A percentile compares a stretch with the other conserved stretches of the same genome.
Evolutionary conservation across 2,888 invertebrate genomes (phyloP).

Genomic region (Harpalus rubripes): DNA sequence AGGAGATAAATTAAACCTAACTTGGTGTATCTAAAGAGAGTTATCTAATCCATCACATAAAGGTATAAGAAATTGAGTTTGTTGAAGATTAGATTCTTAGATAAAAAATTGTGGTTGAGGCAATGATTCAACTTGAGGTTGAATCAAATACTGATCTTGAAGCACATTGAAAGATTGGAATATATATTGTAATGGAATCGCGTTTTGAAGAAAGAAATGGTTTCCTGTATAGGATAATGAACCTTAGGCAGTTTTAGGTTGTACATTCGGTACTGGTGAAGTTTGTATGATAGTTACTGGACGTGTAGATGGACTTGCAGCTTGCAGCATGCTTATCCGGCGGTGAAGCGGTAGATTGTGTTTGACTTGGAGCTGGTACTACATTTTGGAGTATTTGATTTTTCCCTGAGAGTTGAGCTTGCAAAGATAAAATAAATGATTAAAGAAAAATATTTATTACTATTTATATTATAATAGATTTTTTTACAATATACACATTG

Average conservation of each 20-base stretch:
- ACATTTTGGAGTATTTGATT: constrained; percentile 54
- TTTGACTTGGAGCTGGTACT: constrained; percentile 70
- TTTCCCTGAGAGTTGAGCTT: constrained; percentile 27
- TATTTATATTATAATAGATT: too few species aligned
- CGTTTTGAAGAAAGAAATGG: constrained; percentile 37
- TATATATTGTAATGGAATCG: constrained; percentile 52
- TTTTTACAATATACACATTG: too few species aligned
- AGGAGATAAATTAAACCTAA: constrained; percentile 31
- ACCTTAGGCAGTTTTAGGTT: constrained; percentile 33
- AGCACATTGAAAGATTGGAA: constrained; percentile 40
- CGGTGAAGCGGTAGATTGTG: constrained; percentile 53
- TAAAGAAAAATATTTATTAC: too few species aligned
- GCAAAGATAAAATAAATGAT: constrained; percentile 37
- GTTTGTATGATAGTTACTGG: constrained; percentile 22
- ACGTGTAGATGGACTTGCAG: constrained; percentile 17
- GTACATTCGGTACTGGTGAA: not conserved
- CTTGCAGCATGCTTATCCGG: not conserved
- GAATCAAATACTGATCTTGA: constrained; percentile 61
- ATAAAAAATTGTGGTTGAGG: constrained; percentile 52
- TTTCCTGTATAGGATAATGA: constrained; percentile 48
- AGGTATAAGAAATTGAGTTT: constrained; percentile 56
- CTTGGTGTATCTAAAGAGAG: not conserved
- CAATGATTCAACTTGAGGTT: constrained; percentile 19
- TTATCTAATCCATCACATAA: constrained; percentile 31
- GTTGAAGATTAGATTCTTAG: constrained; percentile 38